Conservation (phyloP, 2,113 vertebrate species). For the Anguilla rostrata region DNA sequence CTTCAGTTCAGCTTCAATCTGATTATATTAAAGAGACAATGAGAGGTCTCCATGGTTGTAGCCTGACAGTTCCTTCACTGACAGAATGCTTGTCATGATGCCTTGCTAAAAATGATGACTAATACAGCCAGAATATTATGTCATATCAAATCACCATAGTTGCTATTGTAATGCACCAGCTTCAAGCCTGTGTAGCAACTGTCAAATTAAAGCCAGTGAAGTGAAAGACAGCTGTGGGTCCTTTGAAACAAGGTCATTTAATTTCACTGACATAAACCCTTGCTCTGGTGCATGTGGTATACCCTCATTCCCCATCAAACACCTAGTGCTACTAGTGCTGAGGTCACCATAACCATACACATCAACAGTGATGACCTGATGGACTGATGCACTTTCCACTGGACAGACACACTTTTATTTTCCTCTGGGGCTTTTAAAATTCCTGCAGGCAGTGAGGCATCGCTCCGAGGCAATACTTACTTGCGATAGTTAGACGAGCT, state of each 20-base stretch:
- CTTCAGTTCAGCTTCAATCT: background rate
- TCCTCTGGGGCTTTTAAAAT: background rate
- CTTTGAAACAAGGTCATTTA: background rate
- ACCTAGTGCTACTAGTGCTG: background rate
- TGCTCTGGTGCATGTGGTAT: background rate
- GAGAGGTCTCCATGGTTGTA: background rate
- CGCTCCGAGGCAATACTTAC: conserved; percentile 72
- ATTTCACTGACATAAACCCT: background rate
- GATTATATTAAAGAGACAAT: background rate
- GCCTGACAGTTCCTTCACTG: background rate
- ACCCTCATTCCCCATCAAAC: background rate
- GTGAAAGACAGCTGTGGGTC: background rate
- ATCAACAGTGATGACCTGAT: background rate
- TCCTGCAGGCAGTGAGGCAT: background rate
- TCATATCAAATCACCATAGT: background rate
- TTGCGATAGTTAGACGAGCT: conserved; percentile 85
- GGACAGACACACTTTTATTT: background rate
- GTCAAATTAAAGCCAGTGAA: background rate
- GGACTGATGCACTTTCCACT: background rate
- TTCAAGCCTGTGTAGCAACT: background rate
- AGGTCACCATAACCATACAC: background rate
- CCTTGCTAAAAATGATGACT: background rate
- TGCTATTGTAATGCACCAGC: background rate
- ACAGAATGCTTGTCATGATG: background rate
- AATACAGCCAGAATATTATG: background rate